Evolutionary conservation across 2,888 invertebrate species (phyloP).

Genomic region (Eurytoma adleriae): DNA sequence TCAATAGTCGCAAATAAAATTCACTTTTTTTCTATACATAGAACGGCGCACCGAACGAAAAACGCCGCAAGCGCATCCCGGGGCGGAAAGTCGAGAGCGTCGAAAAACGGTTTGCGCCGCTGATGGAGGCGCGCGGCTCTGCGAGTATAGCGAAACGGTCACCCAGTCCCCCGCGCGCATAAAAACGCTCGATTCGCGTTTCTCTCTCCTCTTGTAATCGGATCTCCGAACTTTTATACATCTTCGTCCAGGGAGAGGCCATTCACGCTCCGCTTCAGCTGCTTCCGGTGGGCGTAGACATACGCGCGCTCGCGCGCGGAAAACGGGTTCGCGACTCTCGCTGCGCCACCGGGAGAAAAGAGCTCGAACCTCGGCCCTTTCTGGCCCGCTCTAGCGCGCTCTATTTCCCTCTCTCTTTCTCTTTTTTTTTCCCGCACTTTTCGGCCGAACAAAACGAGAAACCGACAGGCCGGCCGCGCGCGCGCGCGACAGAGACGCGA

Average conservation of each 20-base stretch:
- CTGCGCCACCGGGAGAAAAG: conserved; percentile 46
- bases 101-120: conserved; percentile 40
- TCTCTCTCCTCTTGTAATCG: conserved; percentile 70
- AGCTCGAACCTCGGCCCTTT: conserved; percentile 21
- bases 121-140: conserved; percentile 38
- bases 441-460: conserved; percentile 40
- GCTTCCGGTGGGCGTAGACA: conserved; percentile 75
- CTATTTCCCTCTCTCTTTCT: conserved; percentile 3
- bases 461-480: background rate
- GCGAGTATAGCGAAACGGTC: background rate
- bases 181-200: conserved; percentile 66
- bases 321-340: conserved; percentile 75
- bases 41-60: background rate
- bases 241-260: conserved; percentile 65
- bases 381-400: background rate
- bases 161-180: background rate
- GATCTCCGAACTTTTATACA: conserved; percentile 69
- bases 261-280: conserved; percentile 73
- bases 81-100: background rate
- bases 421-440: conserved; percentile 12
- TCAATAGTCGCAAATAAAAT: no score
- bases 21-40: background rate
- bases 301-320: conserved; percentile 71
- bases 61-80: conserved; percentile 7
- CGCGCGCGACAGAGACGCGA: background rate